phyloP scores from a whole-genome alignment of 1,140 invertebrate species.

The Aleiodes sp. region DNA sequence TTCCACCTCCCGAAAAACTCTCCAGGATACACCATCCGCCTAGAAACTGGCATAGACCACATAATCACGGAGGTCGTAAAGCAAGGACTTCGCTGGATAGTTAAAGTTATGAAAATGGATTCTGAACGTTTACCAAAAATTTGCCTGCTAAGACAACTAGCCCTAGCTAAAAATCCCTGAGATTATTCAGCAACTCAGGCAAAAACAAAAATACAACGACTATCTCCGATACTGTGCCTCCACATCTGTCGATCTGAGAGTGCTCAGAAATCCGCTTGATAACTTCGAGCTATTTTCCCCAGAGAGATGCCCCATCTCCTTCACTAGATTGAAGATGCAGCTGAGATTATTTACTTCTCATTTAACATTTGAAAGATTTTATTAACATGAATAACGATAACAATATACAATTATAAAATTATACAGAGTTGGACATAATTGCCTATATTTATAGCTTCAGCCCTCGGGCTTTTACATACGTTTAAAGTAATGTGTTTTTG shows the following conservation, averaged over 20 bases:
- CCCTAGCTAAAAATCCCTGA: background rate
- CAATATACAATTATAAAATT: no score
- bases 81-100: background rate
- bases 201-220: background rate
- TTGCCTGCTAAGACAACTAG: conserved; percentile 16
- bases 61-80: background rate
- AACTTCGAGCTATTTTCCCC: conserved; percentile 1
- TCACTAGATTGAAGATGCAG: conserved; percentile 14
- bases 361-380: no score
- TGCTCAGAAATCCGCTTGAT: background rate
- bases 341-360: conserved; percentile 6
- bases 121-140: conserved; percentile 8
- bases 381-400: no score
- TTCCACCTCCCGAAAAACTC: conserved; percentile 13
- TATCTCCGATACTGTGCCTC: background rate
- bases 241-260: background rate
- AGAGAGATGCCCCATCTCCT: background rate
- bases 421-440: no score
- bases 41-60: background rate
- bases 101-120: conserved; percentile 1
- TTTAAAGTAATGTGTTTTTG: no score
- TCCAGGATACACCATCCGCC: background rate
- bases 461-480: no score
- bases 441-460: no score
- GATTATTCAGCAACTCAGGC: no score